phyloP scores from a whole-genome alignment of 2,888 invertebrate species.

The Hypomecis atomaria region DNA sequence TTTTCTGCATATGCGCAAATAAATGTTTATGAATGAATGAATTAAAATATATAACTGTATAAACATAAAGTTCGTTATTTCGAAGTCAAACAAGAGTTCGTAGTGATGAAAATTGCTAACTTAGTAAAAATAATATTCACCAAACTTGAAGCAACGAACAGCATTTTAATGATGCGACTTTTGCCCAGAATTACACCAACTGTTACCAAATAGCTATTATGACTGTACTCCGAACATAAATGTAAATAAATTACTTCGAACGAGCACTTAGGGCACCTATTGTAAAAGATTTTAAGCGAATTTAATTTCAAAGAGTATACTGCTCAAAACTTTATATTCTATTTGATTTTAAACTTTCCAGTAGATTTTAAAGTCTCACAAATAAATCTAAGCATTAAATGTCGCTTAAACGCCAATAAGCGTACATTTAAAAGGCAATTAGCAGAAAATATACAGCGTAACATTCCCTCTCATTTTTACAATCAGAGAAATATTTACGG shows the following conservation, averaged over 20 bases:
- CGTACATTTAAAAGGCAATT: too few relatives aligned
- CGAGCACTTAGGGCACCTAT: slow-evolving; percentile 14
- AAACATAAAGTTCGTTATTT: too few relatives aligned
- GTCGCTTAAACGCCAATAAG: not conserved
- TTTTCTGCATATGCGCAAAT: too few relatives aligned
- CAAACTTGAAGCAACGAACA: not conserved
- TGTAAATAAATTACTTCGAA: slow-evolving; percentile 13
- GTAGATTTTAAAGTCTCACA: not conserved
- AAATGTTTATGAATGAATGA: too few relatives aligned
- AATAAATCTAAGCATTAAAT: not conserved
- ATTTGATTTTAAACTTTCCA: not conserved
- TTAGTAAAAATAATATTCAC: slow-evolving; percentile 4
- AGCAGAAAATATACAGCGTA: too few relatives aligned
- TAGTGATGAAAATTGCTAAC: too few relatives aligned
- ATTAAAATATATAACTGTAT: too few relatives aligned
- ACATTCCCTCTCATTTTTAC: too few relatives aligned
- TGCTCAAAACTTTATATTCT: not conserved
- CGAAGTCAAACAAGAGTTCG: too few relatives aligned
- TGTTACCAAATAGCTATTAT: slow-evolving; percentile 11
- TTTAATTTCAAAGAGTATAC: slow-evolving; percentile 7
- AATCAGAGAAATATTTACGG: too few relatives aligned
- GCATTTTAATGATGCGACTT: slow-evolving; percentile 9
- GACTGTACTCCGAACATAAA: slow-evolving; percentile 5
- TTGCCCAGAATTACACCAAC: slow-evolving; percentile 11
- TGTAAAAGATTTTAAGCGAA: slow-evolving; percentile 8